Conservation (phyloP, 2,888 invertebrate genomes). For the Seira musarum region DNA sequence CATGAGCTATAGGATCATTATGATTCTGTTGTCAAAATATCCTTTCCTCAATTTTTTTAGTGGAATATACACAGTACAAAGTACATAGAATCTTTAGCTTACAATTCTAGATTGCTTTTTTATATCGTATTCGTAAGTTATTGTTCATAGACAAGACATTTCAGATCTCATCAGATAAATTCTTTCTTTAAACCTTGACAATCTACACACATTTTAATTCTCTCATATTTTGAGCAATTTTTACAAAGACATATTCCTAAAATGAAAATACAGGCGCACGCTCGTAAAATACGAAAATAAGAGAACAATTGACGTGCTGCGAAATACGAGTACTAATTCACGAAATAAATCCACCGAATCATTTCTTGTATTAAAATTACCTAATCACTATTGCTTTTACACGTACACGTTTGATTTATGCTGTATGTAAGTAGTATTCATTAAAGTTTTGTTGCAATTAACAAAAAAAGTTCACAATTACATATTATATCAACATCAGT, state of each 20-base stretch:
- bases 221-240: constrained; percentile 54
- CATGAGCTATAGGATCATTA: background rate
- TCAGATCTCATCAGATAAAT: constrained; percentile 38
- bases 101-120: background rate
- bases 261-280: constrained; percentile 15
- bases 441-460: too few relatives aligned
- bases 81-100: constrained; percentile 1
- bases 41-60: background rate
- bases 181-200: constrained; percentile 3
- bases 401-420: background rate
- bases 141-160: constrained; percentile 39
- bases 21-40: background rate
- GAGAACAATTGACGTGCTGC: background rate
- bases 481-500: constrained; percentile 62
- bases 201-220: constrained; percentile 32
- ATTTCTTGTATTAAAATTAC: background rate
- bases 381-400: background rate
- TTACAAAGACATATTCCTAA: constrained; percentile 44
- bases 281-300: background rate
- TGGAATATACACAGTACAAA: constrained; percentile 1
- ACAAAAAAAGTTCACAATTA: constrained; percentile 34
- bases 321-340: background rate
- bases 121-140: too few relatives aligned
- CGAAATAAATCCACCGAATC: background rate
- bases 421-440: constrained; percentile 14